phyloP scores from a whole-genome alignment of 37 sponge, comb jelly and placozoan genomes.

The Amphimedon queenslandica region DNA sequence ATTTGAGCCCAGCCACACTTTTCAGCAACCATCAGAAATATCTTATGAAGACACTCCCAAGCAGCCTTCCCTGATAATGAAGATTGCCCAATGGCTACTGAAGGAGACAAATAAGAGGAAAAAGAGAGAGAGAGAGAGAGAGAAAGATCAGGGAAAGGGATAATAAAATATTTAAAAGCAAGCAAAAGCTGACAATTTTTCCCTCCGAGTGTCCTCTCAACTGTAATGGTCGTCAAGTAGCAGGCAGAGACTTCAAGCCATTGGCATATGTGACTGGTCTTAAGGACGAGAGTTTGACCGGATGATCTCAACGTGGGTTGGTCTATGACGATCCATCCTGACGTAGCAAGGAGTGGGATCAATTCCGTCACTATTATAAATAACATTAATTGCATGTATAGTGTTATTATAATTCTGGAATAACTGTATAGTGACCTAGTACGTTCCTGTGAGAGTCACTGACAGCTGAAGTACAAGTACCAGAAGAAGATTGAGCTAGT shows the following conservation, averaged over 20 bases:
- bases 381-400: not conserved
- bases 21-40: constrained; percentile 62
- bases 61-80: constrained; percentile 36
- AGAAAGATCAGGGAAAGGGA: too few relatives aligned
- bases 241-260: constrained; percentile 82
- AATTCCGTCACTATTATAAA: constrained; percentile 52
- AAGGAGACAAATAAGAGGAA: not conserved
- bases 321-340: constrained; percentile 48
- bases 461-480: constrained; percentile 9
- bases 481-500: constrained; percentile 45
- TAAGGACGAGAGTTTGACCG: constrained; percentile 44
- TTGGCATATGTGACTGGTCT: constrained; percentile 84
- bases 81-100: not conserved
- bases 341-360: constrained; percentile 63
- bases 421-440: constrained; percentile 30
- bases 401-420: not conserved
- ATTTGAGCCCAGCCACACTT: constrained; percentile 82
- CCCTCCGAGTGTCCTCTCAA: not conserved
- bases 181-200: too few relatives aligned
- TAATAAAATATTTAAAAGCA: too few relatives aligned
- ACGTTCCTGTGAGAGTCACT: constrained; percentile 39
- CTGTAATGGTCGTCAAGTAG: constrained; percentile 58
- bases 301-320: constrained; percentile 31
- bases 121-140: too few relatives aligned
- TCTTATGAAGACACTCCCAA: constrained; percentile 68